Conservation (phyloP, 2,888 invertebrate species). For the Slavum lentiscoides region DNA sequence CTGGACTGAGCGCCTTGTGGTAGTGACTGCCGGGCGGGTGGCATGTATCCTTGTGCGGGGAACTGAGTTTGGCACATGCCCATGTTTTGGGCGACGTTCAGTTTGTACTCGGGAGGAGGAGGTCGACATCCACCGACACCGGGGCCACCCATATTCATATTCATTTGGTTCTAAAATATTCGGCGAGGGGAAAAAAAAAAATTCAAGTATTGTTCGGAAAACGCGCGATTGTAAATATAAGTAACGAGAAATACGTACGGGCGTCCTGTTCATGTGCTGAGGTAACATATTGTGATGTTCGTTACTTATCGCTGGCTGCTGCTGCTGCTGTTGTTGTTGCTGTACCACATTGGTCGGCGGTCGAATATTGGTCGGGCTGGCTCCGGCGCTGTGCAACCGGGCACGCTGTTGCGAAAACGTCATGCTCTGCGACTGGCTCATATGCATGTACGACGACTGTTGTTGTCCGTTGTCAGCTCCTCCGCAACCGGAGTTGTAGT, state of each 20-base stretch:
- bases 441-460: slow-evolving; percentile 37
- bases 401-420: slow-evolving; percentile 49
- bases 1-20: slow-evolving; percentile 45
- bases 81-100: slow-evolving; percentile 52
- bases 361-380: slow-evolving; percentile 45
- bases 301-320: slow-evolving; percentile 24
- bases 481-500: slow-evolving; percentile 34
- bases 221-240: too few relatives aligned
- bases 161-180: slow-evolving; percentile 30
- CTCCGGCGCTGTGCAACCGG: slow-evolving; percentile 31
- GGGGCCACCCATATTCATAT: slow-evolving; percentile 21
- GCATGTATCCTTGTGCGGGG: slow-evolving; percentile 38
- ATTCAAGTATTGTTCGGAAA: too few relatives aligned
- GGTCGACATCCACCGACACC: slow-evolving; percentile 41
- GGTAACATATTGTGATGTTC: slow-evolving; percentile 50
- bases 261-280: slow-evolving; percentile 47
- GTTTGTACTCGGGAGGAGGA: slow-evolving; percentile 55
- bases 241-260: not conserved
- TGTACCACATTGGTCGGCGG: slow-evolving; percentile 4
- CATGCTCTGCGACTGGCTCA: slow-evolving; percentile 44
- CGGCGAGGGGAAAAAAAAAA: not conserved
- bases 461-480: slow-evolving; percentile 33
- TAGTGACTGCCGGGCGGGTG: slow-evolving; percentile 29
- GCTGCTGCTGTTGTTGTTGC: slow-evolving; percentile 21
- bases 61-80: slow-evolving; percentile 47